Base-by-base conservation (phyloP, 2,888 invertebrate genomes). In the Calephelis perditalis region DNA sequence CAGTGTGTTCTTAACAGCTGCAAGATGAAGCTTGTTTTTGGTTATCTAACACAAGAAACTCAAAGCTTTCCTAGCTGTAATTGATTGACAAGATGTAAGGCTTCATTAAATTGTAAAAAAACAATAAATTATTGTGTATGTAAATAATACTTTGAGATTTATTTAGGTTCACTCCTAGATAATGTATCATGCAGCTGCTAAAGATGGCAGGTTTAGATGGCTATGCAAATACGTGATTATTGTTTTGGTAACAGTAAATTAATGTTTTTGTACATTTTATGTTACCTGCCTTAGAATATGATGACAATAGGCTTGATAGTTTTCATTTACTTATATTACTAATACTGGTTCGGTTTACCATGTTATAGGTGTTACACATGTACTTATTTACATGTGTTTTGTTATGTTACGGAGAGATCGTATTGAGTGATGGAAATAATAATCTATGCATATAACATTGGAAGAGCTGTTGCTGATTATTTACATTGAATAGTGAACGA, bases 91-190 rank as follows among this genome's bases (percentile, higher is more conserved):
- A 84, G 83, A 83, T 88, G 87, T 89, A 87, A 85, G 89, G 89
- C 89, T 88, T 90, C 89, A 85, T 83, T 90, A 89, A 89, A 88
- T 89, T 89, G 86, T 90, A 90, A 90, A 88, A 37, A 83, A 88
- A 88, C 88, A 90, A 90, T 90, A 90, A 90, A 90, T 90, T 90
- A 90, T 90, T 90, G 90, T 89, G 89, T 89, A 89, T 90, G 90
- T 90, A 90, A 87, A 90, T 90, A 88, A 84, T 72, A 78, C 73
- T 73, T 74, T 81, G 88, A 84, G 80, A 83, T 89, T 89, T 88
- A 89, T 90, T 89, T 82, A 86, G 87, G 89, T 73, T 68, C 74
- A 70, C 78, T 82, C 85, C 86, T 81, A 71, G 73, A 67, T 68
- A 36, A 60, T 60, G n/a, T 56, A 47, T 64, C 73, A 73, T 73